Percentiles rank a stretch among this genome's conserved stretches.
Evolutionary conservation across 53 echinoderm and acorn worm genomes (phyloP).

Genomic region (Paracentrotus lividus): DNA sequence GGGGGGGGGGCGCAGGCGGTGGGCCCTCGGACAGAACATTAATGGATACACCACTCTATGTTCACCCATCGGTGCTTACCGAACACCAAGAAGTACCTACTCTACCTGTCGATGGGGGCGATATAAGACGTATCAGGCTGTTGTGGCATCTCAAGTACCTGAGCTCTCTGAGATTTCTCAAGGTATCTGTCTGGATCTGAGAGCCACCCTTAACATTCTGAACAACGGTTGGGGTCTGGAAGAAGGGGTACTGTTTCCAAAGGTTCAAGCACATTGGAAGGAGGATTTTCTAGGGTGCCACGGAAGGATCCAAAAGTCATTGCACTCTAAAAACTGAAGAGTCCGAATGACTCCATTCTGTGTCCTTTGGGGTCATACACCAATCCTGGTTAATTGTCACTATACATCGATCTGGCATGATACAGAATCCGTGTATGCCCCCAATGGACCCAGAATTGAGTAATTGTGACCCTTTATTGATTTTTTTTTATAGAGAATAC

Average conservation of each 20-base stretch:
- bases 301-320: neutral
- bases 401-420: no score
- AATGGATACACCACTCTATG: no score
- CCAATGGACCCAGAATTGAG: no score
- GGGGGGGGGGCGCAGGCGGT: neutral
- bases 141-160: slow-evolving; percentile 3
- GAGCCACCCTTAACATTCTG: slow-evolving; percentile 12
- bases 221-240: neutral
- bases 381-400: no score
- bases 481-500: no score
- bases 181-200: slow-evolving; percentile 1
- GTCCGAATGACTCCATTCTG: no score
- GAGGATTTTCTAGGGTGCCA: neutral
- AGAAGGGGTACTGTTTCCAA: neutral
- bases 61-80: neutral
- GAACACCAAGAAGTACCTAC: neutral
- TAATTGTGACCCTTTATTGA: no score
- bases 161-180: neutral
- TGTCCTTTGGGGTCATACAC: no score
- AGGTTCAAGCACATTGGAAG: neutral
- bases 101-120: neutral
- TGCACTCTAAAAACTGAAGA: no score
- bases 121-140: slow-evolving; percentile 15
- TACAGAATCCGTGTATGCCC: no score
- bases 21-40: no score